Evolutionary conservation across 2,888 invertebrate species (phyloP).

Genomic region (Drosophila niveifrons): DNA sequence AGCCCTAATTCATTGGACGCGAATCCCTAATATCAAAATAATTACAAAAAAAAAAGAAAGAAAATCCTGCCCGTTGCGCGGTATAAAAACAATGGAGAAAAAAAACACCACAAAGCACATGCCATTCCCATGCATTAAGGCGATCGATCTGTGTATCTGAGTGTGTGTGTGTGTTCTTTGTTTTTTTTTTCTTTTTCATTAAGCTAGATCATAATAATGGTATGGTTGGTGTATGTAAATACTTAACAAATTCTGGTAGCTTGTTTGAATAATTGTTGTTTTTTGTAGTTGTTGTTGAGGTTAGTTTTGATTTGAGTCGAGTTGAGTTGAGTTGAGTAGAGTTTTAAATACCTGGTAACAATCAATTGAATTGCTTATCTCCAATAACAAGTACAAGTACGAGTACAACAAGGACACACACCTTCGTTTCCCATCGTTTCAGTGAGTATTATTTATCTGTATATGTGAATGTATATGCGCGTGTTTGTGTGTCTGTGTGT

Average conservation of each 20-base stretch:
- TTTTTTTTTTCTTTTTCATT: constrained; percentile 2
- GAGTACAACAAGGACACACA: constrained; percentile 49
- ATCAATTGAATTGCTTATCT: constrained; percentile 60
- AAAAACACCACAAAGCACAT: constrained; percentile 50
- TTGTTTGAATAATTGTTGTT: constrained; percentile 9
- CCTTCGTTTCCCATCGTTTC: constrained; percentile 50
- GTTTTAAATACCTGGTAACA: constrained; percentile 60
- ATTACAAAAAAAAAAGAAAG: not conserved
- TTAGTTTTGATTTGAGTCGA: constrained; percentile 44
- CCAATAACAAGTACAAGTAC: constrained; percentile 52
- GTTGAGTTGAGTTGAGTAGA: constrained; percentile 28
- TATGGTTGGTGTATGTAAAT: constrained; percentile 36
- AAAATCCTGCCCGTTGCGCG: constrained; percentile 20
- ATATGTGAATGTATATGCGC: constrained; percentile 21
- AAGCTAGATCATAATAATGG: constrained; percentile 30
- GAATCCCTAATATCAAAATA: not conserved
- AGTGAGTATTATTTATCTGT: constrained; percentile 31
- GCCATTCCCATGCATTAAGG: constrained; percentile 58
- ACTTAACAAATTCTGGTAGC: constrained; percentile 22
- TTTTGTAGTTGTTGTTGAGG: constrained; percentile 21
- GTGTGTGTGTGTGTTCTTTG: constrained; percentile 10
- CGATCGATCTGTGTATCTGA: constrained; percentile 40
- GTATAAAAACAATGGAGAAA: constrained; percentile 5
- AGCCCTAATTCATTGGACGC: not conserved
- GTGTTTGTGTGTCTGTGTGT: constrained; percentile 11